Evolutionary conservation across 37 sponge, comb jelly and placozoan genomes (phyloP), one percentile per base, ranked within the genome.

Genomic region (Diacarnus erythraeanus): DNA sequence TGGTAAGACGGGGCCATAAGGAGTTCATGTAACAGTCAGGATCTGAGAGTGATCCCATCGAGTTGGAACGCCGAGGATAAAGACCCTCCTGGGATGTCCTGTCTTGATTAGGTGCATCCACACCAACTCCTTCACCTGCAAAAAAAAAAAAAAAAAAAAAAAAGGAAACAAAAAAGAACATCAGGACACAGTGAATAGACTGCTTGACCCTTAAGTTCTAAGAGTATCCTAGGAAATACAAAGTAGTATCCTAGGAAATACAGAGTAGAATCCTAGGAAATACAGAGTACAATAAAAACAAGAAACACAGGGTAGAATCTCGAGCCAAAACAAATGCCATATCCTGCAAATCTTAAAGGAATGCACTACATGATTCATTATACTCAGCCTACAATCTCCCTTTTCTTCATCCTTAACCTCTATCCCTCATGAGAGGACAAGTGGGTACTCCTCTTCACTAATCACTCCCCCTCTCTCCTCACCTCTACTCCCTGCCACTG

Each of bases 41-140:
- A 37, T 87, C 87, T 2, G 80, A 64, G 35, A 87, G 82, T 26
- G 81, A 80, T 44, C 59, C 59, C 43, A 87, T 29, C 23, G 87
- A 87, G 56, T 59, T 87, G 61, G 87, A 65, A 30, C 87, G 67
- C 26, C 77, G 64, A 3, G 81, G 81, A 26, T 80, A 80, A 20
- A 27, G 22, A 1, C 33, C 72, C 0, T 1, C 43, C 25, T 15
- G 6, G 51, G 6, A 15, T 15, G 51, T 15, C 10, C 51, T 15
- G 51, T 47, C 51, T 15, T 6, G 12, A 12, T 47, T 47, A 15
- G 12, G 6, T 6, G 51, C 6, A 12, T 47, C 51, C 51, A 47
- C 6, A 47, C 51, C 51, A 47, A 47, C 51, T 12, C 51, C 51
- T 47, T 47, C 51, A 47, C 51, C 51, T 47, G 51, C 12, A 47